Evolutionary conservation across 2,113 vertebrate species (phyloP).

Genomic region (Osmerus mordax): DNA sequence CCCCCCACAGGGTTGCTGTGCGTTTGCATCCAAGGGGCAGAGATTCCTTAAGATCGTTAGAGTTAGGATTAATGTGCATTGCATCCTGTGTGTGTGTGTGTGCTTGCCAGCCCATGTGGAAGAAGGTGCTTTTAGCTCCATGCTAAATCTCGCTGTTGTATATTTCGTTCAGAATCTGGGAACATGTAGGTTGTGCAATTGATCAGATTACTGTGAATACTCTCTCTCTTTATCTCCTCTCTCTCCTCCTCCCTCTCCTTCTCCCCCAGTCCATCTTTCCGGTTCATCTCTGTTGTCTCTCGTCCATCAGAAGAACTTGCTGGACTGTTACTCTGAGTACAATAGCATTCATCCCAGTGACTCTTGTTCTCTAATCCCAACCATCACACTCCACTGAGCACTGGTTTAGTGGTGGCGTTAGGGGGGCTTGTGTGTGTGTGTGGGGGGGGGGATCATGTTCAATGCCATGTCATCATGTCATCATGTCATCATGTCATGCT

Average conservation of each 20-base stretch:
- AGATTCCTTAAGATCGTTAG: too few relatives aligned
- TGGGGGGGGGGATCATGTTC: background rate
- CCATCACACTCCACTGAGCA: background rate
- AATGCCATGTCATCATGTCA: background rate
- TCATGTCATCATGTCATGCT: background rate
- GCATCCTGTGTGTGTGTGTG: background rate
- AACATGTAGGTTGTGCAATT: background rate
- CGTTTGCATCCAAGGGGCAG: background rate
- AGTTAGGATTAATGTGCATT: too few relatives aligned
- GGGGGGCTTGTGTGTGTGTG: background rate
- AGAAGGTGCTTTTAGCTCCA: slow-evolving; percentile 22
- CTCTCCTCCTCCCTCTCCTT: background rate
- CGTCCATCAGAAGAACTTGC: too few relatives aligned
- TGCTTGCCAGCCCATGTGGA: background rate
- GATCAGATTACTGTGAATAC: background rate
- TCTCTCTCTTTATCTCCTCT: too few relatives aligned
- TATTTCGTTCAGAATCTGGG: slow-evolving; percentile 30
- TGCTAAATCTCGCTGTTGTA: slow-evolving; percentile 28
- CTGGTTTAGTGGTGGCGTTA: too few relatives aligned
- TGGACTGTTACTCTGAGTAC: background rate
- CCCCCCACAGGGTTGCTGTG: slow-evolving; percentile 1
- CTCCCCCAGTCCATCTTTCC: too few relatives aligned
- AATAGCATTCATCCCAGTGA: background rate
- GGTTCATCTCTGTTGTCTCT: background rate
- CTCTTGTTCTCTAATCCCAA: background rate